Evolutionary conservation across 2,888 invertebrate species (phyloP), one percentile per base, ranked within the genome.

Genomic region (Caenorhabditis sinica): DNA sequence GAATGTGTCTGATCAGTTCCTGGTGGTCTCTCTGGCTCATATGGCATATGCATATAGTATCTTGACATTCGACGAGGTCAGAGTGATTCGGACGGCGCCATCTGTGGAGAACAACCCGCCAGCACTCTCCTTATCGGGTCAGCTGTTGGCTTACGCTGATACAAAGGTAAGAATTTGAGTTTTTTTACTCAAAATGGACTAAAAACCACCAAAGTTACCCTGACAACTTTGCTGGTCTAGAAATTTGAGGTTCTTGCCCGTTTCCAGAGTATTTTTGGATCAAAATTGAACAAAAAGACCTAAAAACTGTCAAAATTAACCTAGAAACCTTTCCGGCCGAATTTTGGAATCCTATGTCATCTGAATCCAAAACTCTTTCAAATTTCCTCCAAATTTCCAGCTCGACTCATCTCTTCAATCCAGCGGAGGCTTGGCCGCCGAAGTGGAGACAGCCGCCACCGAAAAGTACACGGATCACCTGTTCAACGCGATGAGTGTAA

Each of bases 401-500:
- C 88, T 94, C 69, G 93, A 93, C 30, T 88, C 92, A 2, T 92
- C 93, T 69, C 93, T 93, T 2, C 85, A 85, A 56, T 80, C 82
- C 51, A 76, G 83, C 69, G 90, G 90, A 30, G 89, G 89, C 56
- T 23, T 89, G 43, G 85, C 82, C 28, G 69, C 76, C 6, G 86
- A 86, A 17, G 82, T 85, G 15, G 88, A 88, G 45, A 82, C 84
- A n/a, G 53, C 77, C 11, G 79, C 58, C n/a, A 82, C 45, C 40
- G 87, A 86, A 11, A 83, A 93, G n/a, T 93, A 93, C 85, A 93
- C 94, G 73, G 93, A 93, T 65, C 93, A 94, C 49, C 92, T 94
- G 60, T 93, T 94, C 83, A 93, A 92, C 89, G 94, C 93, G 71
- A 93, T 94, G 56, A 94, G 94, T 93, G 94, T 94, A 83, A 20